A percentile compares a stretch with the other conserved stretches of the same genome.
phyloP scores from a whole-genome alignment of 1,140 invertebrate species.

The Drosophila athabasca region DNA sequence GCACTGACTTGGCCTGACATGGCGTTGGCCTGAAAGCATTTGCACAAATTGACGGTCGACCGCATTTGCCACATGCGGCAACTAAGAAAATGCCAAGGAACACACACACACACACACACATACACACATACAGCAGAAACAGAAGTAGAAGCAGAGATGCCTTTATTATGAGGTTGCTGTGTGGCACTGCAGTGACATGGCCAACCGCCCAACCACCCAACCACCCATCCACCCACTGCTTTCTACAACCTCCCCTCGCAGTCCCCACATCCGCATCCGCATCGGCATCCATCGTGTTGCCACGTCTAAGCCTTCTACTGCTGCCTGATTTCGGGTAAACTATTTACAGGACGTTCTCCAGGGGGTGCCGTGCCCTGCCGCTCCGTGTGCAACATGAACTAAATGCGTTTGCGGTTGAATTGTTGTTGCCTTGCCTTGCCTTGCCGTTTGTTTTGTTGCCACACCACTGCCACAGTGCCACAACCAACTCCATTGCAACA shows the following conservation, averaged over 20 bases:
- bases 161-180: constrained; percentile 64
- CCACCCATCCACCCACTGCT: constrained; percentile 3
- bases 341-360: constrained; percentile 58
- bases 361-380: neutral
- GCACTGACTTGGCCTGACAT: constrained; percentile 36
- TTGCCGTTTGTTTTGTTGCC: constrained; percentile 51
- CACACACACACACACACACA: constrained; percentile 20
- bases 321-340: constrained; percentile 57
- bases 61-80: constrained; percentile 77
- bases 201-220: neutral
- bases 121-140: constrained; percentile 1
- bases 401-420: constrained; percentile 75
- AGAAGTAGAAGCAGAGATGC: constrained; percentile 22
- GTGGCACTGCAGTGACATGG: constrained; percentile 50
- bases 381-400: constrained; percentile 46
- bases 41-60: constrained; percentile 77
- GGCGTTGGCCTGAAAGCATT: constrained; percentile 56
- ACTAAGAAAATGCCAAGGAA: constrained; percentile 47
- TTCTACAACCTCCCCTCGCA: too few relatives aligned
- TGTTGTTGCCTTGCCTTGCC: constrained; percentile 47
- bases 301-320: constrained; percentile 19
- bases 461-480: constrained; percentile 15
- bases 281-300: too few relatives aligned
- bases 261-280: neutral
- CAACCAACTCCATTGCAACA: constrained; percentile 53